phyloP scores from a whole-genome alignment of 2,888 invertebrate species.

The Drosophila tripunctata region DNA sequence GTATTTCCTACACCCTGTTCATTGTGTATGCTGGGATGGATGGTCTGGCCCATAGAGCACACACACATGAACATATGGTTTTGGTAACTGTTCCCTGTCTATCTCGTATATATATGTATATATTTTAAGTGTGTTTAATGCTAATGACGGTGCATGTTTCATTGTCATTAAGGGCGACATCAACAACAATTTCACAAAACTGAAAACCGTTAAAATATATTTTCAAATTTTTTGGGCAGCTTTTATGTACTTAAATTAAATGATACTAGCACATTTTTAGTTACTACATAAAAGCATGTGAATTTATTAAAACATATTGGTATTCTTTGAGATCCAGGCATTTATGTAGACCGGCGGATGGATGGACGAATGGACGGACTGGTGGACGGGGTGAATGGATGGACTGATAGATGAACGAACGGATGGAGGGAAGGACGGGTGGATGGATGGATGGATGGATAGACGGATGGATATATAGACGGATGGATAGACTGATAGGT shows the following conservation, averaged over 20 bases:
- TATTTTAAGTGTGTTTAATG: conserved; percentile 41
- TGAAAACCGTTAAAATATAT: conserved; percentile 45
- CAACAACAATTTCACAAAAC: background rate
- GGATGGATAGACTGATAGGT: too few species aligned
- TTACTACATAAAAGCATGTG: too few species aligned
- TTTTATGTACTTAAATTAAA: background rate
- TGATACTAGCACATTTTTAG: background rate
- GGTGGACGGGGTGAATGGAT: too few species aligned
- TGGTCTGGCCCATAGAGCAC: conserved; percentile 39
- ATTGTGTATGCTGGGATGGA: conserved; percentile 30
- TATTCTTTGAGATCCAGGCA: too few species aligned
- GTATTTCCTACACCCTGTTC: background rate
- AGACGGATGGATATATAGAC: too few species aligned
- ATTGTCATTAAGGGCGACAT: conserved; percentile 44
- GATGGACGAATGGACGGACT: too few species aligned
- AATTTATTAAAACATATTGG: too few species aligned
- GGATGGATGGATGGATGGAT: too few species aligned
- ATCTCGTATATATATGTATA: conserved; percentile 9
- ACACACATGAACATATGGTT: conserved; percentile 33
- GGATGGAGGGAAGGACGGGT: too few species aligned
- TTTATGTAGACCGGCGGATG: too few species aligned
- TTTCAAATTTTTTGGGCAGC: conserved; percentile 13
- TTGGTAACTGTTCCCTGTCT: conserved; percentile 1
- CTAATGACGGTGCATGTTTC: conserved; percentile 64
- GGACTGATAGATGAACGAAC: too few species aligned